Base-by-base conservation (phyloP, 2,113 vertebrate species). In the Stegastes partitus region DNA sequence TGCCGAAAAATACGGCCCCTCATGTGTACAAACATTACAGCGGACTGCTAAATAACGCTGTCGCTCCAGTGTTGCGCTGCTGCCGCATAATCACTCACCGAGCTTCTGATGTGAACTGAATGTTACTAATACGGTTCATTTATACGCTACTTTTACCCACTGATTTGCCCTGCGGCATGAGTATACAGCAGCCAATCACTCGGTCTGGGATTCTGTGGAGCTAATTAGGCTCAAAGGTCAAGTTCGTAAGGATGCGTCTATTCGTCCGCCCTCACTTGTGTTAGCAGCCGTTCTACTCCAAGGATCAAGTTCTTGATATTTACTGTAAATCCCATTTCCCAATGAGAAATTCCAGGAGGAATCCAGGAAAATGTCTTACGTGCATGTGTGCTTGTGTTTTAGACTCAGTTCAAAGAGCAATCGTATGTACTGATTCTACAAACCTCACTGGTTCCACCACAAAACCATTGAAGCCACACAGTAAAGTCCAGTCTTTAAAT, bases 21-120 rank as follows among this genome's bases (percentile, higher is more conserved):
- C 0, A 0, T 54, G 14, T 18, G 53, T 6, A 63, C 23, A 66
- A 69, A 76, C 15, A 47, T 19, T 59, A 31, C 22, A 47, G 8
- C 15, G 14, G 1, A 56, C 50, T 51, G 34, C 42, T 68, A 71
- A 81, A 79, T 74, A 68, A 53, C 42, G 51, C 58, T 73, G 71
- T 59, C 68, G 58, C 12, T 73, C 62, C 50, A 25, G 61, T 45
- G 18, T 23, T 49, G 25, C 16, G 5, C 1, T 45, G 56, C 21
- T 21, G 42, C 28, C 31, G 26, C 53, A 69, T 64, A 67, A 74
- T 71, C 64, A 62, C 45, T 45, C 5, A 37, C 10, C 11, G 28
- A 55, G 39, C 25, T 47, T 72, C 50, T 51, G 22, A 16, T 3
- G 2, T 56, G 21, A 68, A 23, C 23, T 37, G 51, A 54, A 68